Evolutionary conservation across 2,113 vertebrate genomes (phyloP).

Genomic region (Epinephelus lanceolatus): DNA sequence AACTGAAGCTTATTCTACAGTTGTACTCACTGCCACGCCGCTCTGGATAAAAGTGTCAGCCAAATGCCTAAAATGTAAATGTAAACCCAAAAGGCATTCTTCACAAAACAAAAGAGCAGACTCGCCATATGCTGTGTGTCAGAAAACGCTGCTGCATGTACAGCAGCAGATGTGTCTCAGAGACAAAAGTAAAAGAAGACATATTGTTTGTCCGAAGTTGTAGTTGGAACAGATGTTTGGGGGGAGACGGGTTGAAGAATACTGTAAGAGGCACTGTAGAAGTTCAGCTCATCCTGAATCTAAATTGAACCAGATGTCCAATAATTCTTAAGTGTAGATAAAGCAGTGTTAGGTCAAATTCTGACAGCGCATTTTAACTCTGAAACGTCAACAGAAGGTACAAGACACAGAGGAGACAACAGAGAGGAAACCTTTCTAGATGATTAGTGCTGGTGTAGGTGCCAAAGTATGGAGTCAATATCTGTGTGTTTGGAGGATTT

Average conservation of each 20-base stretch:
- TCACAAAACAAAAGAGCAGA: slow-evolving; percentile 52
- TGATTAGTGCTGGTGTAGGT: background rate
- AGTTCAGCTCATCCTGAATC: slow-evolving; percentile 4
- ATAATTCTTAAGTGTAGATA: background rate
- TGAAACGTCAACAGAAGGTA: background rate
- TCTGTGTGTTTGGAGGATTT: background rate
- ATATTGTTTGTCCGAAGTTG: slow-evolving; percentile 48
- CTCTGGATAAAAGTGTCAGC: slow-evolving; percentile 29
- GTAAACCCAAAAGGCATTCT: slow-evolving; percentile 32
- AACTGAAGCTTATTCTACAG: slow-evolving; percentile 3
- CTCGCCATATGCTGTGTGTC: slow-evolving; percentile 57
- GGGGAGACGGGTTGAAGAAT: background rate
- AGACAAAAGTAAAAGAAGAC: slow-evolving; percentile 50
- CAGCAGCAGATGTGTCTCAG: slow-evolving; percentile 58
- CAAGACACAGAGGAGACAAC: background rate
- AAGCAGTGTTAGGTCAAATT: background rate
- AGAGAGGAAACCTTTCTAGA: background rate
- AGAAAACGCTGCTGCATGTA: slow-evolving; percentile 26
- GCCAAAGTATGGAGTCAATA: background rate
- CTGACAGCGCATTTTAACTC: background rate
- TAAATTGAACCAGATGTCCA: background rate
- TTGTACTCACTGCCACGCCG: background rate
- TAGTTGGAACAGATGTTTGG: slow-evolving; percentile 51
- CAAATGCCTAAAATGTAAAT: slow-evolving; percentile 37
- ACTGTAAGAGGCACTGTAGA: background rate